Evolutionary conservation across 2,113 vertebrate species (phyloP).

Genomic region (Antechinus stuartii): DNA sequence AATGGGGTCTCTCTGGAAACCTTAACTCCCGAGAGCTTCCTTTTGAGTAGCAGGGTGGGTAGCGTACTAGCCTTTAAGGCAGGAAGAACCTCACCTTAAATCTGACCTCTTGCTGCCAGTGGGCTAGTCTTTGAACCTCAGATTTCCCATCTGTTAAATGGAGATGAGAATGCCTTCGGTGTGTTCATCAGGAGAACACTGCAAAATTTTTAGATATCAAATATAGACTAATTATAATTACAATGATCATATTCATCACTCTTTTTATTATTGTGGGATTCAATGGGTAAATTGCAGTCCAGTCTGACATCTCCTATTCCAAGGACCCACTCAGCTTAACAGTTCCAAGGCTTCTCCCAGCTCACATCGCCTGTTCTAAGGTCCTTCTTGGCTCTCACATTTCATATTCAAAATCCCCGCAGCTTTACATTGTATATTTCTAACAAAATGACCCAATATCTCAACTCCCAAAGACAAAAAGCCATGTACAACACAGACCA

Average conservation of each 20-base stretch:
- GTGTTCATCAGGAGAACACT: neutral
- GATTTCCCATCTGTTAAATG: neutral
- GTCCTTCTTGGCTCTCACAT: neutral
- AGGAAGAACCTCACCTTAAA: neutral
- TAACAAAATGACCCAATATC: neutral
- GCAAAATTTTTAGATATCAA: neutral
- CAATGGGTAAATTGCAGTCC: neutral
- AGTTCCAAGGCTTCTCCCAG: too few relatives aligned
- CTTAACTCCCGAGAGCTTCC: neutral
- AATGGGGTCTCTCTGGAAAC: neutral
- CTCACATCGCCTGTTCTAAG: too few relatives aligned
- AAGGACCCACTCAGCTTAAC: neutral
- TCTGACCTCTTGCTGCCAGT: neutral
- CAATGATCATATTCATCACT: neutral
- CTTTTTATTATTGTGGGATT: neutral
- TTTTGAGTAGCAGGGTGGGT: neutral
- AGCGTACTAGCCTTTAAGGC: neutral
- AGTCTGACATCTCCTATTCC: neutral
- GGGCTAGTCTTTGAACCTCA: neutral
- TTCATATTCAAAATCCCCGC: neutral
- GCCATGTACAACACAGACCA: neutral
- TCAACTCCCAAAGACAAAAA: neutral
- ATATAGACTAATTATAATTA: neutral
- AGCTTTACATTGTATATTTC: neutral
- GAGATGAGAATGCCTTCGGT: neutral